Evolutionary conservation across 2,888 invertebrate genomes (phyloP).

Genomic region (Helicoverpa assulta): DNA sequence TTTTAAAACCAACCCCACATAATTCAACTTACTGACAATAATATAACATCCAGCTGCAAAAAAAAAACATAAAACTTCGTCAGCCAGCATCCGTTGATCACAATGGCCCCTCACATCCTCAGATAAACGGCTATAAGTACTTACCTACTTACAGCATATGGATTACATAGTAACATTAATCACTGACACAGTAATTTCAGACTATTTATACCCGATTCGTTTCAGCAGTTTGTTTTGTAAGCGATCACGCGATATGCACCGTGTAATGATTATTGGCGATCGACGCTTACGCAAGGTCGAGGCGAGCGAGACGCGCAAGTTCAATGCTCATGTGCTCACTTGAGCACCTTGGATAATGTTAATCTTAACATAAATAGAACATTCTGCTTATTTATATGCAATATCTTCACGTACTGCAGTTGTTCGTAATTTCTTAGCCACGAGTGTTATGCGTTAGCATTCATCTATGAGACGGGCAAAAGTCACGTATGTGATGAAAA

Average conservation of each 20-base stretch:
- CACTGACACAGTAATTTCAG: slow-evolving; percentile 47
- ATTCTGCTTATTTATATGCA: slow-evolving; percentile 25
- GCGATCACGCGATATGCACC: slow-evolving; percentile 61
- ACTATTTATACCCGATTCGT: slow-evolving; percentile 52
- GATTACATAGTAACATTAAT: slow-evolving; percentile 24
- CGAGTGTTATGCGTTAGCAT: background rate
- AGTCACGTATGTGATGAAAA: slow-evolving; percentile 6
- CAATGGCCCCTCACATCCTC: slow-evolving; percentile 38
- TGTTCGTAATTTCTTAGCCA: background rate
- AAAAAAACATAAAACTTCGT: slow-evolving; percentile 18
- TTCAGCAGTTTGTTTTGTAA: slow-evolving; percentile 58
- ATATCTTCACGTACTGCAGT: slow-evolving; percentile 27
- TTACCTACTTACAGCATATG: too few species aligned
- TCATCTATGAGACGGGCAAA: slow-evolving; percentile 13
- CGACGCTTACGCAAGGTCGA: slow-evolving; percentile 71
- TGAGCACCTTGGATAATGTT: slow-evolving; percentile 54
- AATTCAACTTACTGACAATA: background rate
- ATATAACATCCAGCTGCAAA: background rate
- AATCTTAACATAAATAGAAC: slow-evolving; percentile 45
- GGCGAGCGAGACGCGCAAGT: slow-evolving; percentile 69
- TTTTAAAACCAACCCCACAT: background rate
- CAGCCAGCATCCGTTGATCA: slow-evolving; percentile 31
- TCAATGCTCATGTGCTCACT: slow-evolving; percentile 70
- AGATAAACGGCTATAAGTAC: slow-evolving; percentile 21
- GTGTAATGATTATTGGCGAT: slow-evolving; percentile 42